phyloP scores from a whole-genome alignment of 2,888 invertebrate genomes.

The Galerucella pusilla region DNA sequence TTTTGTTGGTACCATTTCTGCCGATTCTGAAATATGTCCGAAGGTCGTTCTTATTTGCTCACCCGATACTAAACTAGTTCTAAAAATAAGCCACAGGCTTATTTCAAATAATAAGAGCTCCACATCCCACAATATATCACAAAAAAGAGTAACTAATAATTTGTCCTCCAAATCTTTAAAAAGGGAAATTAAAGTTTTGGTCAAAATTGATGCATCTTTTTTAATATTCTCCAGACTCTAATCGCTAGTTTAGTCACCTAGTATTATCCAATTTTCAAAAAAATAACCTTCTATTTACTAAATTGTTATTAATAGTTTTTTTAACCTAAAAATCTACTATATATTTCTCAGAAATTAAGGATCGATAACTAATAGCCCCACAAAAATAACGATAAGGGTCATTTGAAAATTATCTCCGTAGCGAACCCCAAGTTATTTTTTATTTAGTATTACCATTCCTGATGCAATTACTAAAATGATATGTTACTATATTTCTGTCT shows the following conservation, averaged over 20 bases:
- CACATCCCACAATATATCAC: too few relatives aligned
- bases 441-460: not conserved
- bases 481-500: slow-evolving; percentile 11
- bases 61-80: too few relatives aligned
- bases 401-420: not conserved
- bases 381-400: slow-evolving; percentile 12
- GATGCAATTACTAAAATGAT: slow-evolving; percentile 17
- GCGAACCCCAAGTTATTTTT: not conserved
- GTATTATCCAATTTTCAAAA: slow-evolving; percentile 19
- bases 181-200: not conserved
- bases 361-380: slow-evolving; percentile 7
- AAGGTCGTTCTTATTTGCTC: too few relatives aligned
- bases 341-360: not conserved
- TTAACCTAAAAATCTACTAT: not conserved
- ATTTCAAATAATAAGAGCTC: too few relatives aligned
- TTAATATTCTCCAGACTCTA: not conserved
- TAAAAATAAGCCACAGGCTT: too few relatives aligned
- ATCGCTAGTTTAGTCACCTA: slow-evolving; percentile 9
- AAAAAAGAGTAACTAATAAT: not conserved
- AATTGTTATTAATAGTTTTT: slow-evolving; percentile 17
- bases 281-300: slow-evolving; percentile 8
- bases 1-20: too few relatives aligned
- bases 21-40: too few relatives aligned
- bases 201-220: not conserved
- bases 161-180: not conserved